These are phyloP conservation scores for Platorchestia sp. DNA, from an alignment of 1,140 invertebrate species.

Conservation along the genomic window DNA sequence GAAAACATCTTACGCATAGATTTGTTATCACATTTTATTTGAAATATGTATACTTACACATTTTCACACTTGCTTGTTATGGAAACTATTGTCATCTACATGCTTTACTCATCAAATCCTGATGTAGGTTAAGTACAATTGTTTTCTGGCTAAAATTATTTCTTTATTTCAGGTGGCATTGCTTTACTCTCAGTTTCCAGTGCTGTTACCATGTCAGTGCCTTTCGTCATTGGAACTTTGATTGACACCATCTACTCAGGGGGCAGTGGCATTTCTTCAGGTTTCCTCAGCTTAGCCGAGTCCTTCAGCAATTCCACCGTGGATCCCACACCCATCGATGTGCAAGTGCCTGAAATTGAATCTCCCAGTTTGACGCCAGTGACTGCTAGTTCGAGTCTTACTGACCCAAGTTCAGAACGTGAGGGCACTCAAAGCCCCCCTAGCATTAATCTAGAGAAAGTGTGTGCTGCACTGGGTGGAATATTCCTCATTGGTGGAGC, in stretches of 20 bases:
- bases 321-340: neutral
- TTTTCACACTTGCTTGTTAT: too few species aligned
- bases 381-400: neutral
- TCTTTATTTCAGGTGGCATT: slow-evolving; percentile 52
- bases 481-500: slow-evolving; percentile 25
- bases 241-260: slow-evolving; percentile 89
- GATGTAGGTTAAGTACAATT: too few species aligned
- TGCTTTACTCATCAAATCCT: too few species aligned
- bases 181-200: slow-evolving; percentile 37
- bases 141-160: neutral
- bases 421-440: neutral
- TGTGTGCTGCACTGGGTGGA: neutral
- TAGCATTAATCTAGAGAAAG: neutral
- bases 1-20: too few species aligned
- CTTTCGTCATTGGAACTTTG: slow-evolving; percentile 91
- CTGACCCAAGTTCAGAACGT: neutral
- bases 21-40: too few species aligned
- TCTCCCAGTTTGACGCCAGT: neutral
- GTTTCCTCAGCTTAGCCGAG: neutral
- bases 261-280: slow-evolving; percentile 68
- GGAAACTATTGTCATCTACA: too few species aligned
- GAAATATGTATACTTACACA: too few species aligned
- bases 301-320: neutral
- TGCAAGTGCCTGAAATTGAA: neutral
- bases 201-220: slow-evolving; percentile 85